Percentiles rank a stretch among this genome's conserved stretches.
Evolutionary conservation across 2,113 vertebrate species (phyloP).

Genomic region (Raja brachyura): DNA sequence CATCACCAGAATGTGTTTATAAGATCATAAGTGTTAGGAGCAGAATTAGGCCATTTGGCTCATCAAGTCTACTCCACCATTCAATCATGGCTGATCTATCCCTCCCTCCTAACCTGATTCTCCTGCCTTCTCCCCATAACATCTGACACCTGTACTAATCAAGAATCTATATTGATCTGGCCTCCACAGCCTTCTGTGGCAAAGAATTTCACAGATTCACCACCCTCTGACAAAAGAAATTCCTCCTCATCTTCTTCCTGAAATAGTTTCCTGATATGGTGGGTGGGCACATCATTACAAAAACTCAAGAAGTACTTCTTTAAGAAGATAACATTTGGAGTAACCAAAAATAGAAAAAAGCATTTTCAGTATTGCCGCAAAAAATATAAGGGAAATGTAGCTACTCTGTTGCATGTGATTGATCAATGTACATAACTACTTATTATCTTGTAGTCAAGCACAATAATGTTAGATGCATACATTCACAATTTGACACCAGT

Average conservation of each 20-base stretch:
- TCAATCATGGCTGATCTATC: too few relatives aligned
- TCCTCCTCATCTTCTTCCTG: too few relatives aligned
- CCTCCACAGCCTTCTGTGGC: too few relatives aligned
- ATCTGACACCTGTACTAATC: too few relatives aligned
- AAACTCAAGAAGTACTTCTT: not conserved
- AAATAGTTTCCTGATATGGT: too few relatives aligned
- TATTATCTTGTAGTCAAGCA: not conserved
- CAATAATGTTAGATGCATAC: not conserved
- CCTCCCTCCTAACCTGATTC: too few relatives aligned
- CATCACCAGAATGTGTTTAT: not conserved
- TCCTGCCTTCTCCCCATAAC: too few relatives aligned
- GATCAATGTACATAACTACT: not conserved
- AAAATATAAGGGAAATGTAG: not conserved
- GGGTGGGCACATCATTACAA: not conserved
- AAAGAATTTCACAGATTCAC: too few relatives aligned
- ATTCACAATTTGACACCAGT: not conserved
- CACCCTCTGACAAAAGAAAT: too few relatives aligned
- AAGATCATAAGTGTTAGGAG: not conserved
- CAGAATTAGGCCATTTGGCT: too few relatives aligned
- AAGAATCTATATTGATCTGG: too few relatives aligned
- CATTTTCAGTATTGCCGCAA: not conserved
- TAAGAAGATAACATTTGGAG: not conserved
- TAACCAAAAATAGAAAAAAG: not conserved
- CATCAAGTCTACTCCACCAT: too few relatives aligned
- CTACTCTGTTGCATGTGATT: not conserved